Percentiles rank a stretch among this genome's conserved stretches.
Evolutionary conservation across 2,888 invertebrate genomes (phyloP).

Genomic region (Catonia carolina): DNA sequence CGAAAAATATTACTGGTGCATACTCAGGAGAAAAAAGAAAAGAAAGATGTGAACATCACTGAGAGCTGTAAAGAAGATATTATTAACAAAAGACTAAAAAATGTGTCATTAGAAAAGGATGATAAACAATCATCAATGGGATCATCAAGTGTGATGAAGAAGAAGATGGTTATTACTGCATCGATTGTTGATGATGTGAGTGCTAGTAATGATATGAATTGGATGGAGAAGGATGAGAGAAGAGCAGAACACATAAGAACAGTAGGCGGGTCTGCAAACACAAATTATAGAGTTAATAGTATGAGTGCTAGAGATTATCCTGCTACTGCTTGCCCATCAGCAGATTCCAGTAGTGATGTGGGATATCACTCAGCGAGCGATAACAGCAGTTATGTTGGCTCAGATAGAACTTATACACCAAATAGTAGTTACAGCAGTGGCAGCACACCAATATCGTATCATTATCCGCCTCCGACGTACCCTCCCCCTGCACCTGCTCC

Average conservation of each 20-base stretch:
- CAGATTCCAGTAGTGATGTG: neutral
- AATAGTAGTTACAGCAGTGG: slow-evolving; percentile 1
- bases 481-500: slow-evolving; percentile 21
- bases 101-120: neutral
- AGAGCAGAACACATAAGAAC: no score
- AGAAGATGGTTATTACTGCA: slow-evolving; percentile 40
- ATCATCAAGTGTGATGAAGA: slow-evolving; percentile 7
- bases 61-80: neutral
- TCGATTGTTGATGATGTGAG: neutral
- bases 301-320: neutral
- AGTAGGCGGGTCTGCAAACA: no score
- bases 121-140: neutral
- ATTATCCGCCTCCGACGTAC: slow-evolving; percentile 6
- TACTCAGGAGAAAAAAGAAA: slow-evolving; percentile 11
- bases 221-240: neutral
- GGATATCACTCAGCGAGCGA: slow-evolving; percentile 18
- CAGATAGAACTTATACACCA: slow-evolving; percentile 4
- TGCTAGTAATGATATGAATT: neutral
- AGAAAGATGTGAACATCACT: slow-evolving; percentile 20
- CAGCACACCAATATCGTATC: neutral
- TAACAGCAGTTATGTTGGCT: neutral
- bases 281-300: neutral
- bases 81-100: neutral
- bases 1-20: neutral
- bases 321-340: neutral